These are phyloP conservation scores for Trachelus troglodyta DNA, from an alignment of 2,888 invertebrate species.

Conservation along the genomic window DNA sequence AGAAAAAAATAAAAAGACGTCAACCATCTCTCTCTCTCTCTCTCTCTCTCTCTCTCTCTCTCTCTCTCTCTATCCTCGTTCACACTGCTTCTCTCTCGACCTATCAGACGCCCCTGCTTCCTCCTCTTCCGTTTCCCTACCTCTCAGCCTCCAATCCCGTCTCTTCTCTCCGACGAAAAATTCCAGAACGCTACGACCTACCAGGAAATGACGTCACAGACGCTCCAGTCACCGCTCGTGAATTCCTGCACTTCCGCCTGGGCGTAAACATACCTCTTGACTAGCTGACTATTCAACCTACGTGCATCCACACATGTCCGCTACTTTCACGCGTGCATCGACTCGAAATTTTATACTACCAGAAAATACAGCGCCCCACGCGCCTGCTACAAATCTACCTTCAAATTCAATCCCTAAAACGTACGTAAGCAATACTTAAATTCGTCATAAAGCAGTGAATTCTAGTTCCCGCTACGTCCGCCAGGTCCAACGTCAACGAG, in stretches of 20 bases:
- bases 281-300: slow-evolving; percentile 1
- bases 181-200: background rate
- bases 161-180: too few species aligned
- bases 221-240: slow-evolving; percentile 50
- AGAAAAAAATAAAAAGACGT: background rate
- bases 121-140: background rate
- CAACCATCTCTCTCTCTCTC: slow-evolving; percentile 21
- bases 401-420: background rate
- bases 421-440: background rate
- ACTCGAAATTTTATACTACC: slow-evolving; percentile 33
- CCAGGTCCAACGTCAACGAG: background rate
- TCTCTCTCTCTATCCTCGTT: slow-evolving; percentile 11
- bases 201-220: background rate
- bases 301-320: slow-evolving; percentile 20
- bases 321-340: slow-evolving; percentile 43
- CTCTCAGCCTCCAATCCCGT: background rate
- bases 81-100: background rate
- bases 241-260: slow-evolving; percentile 56
- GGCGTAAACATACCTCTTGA: slow-evolving; percentile 40
- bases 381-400: background rate
- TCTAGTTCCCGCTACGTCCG: background rate
- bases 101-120: background rate
- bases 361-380: background rate
- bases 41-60: slow-evolving; percentile 20
- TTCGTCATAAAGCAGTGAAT: accelerated